phyloP scores from a whole-genome alignment of 2,797 vertebrate genomes.

The Amphiprion clarkii region DNA sequence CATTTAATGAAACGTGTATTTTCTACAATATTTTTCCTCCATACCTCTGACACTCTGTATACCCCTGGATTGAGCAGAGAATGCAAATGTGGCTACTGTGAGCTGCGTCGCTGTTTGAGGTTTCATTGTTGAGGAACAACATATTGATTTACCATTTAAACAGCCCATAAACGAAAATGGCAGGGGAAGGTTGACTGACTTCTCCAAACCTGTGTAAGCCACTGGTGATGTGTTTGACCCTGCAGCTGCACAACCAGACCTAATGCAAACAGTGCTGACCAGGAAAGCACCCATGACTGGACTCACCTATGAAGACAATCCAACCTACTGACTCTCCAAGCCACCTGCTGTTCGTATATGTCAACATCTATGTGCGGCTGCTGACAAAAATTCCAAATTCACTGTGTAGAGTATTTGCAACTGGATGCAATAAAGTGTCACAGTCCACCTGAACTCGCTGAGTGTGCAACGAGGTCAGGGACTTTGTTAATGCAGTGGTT shows the following conservation, averaged over 20 bases:
- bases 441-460: slow-evolving; percentile 38
- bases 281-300: background rate
- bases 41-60: background rate
- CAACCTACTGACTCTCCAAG: background rate
- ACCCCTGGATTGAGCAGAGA: slow-evolving; percentile 1
- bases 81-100: slow-evolving; percentile 21
- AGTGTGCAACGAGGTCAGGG: slow-evolving; percentile 48
- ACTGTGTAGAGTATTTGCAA: slow-evolving; percentile 33
- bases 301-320: background rate
- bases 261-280: background rate
- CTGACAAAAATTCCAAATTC: slow-evolving; percentile 17
- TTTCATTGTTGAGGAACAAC: slow-evolving; percentile 16
- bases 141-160: slow-evolving; percentile 32
- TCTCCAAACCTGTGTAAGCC: slow-evolving; percentile 6
- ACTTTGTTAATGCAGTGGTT: slow-evolving; percentile 56
- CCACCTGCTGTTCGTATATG: background rate
- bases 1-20: slow-evolving; percentile 1
- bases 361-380: slow-evolving; percentile 3
- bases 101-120: slow-evolving; percentile 3
- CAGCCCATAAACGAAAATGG: slow-evolving; percentile 10
- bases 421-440: slow-evolving; percentile 33
- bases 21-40: background rate
- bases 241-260: background rate
- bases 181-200: background rate
- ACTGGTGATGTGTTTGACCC: background rate